Base-by-base conservation (phyloP, 53 echinoderm and acorn worm species). In the Holothuria leucospilota region DNA sequence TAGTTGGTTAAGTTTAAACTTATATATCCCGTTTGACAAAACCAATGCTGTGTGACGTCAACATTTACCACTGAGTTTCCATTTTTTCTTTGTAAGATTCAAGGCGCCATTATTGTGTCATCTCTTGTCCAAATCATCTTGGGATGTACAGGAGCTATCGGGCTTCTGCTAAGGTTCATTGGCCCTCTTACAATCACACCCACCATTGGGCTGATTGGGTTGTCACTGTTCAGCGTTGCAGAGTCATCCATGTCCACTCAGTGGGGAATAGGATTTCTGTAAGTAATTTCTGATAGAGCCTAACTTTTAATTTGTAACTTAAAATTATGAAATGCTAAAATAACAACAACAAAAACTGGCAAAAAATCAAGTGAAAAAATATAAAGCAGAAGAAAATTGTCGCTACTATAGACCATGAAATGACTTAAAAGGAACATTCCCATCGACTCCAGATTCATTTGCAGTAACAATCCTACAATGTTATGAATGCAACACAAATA, bases 171-270 rank as follows among this genome's bases (percentile, higher is more conserved):
- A 28, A 91, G 85, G 49, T 97, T 90, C 88, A 93, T 97, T 28
- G 97, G 97, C 46, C 97, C 97, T 7, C 95, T 97, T 8, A 82
- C 97, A 8, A 91, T 97, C n/a, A 85, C 97, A 24, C 93, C 97
- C n/a, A 97, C 97, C 29, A 97, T 97, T 81, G 92, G 91, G 61
- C 93, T 97, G 18, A 95, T 97, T 40, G 97, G 97, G 18, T 70
- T 97, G 21, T 86, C 91, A 1, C 93, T 97, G 16, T 93, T 93
- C 72, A 46, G 84, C 14, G 87, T 89, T 38, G 95, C 93, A 6
- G 91, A 91, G 0, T 2, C 58, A 0, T 89, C 90, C 40, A 87
- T 93, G 20, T 89, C 89, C 1, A 29, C 69, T 8, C 97, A 97
- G 71, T 97, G 97, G 97, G 96, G 97, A 41, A 95, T 97, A 20